Conservation (phyloP, 2,113 vertebrate genomes). For the Diglossa brunneiventris region DNA sequence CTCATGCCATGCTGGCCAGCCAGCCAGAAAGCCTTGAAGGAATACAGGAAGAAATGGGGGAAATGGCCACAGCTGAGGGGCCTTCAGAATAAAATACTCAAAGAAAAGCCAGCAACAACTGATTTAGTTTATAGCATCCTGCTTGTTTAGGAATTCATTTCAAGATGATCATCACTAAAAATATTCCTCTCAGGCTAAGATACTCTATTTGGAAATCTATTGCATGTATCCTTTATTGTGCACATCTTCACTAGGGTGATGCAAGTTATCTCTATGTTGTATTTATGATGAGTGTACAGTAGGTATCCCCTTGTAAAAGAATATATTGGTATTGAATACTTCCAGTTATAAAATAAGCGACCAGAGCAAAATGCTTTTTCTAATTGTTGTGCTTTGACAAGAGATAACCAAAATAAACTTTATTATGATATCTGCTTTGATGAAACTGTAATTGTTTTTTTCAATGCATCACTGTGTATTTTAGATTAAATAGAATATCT, state of each 20-base stretch:
- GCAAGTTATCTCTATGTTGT: background rate
- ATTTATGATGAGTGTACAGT: constrained; percentile 15
- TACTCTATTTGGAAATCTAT: constrained; percentile 18
- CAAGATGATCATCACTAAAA: constrained; percentile 14
- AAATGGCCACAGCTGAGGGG: background rate
- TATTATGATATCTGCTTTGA: background rate
- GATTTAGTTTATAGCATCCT: background rate
- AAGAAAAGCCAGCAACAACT: background rate
- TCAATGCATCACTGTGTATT: background rate
- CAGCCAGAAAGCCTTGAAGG: background rate
- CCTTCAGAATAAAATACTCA: background rate
- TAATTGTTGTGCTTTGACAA: background rate
- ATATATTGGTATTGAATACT: background rate
- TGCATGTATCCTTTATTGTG: background rate
- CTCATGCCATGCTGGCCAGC: rapidly evolving
- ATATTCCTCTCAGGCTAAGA: constrained; percentile 23
- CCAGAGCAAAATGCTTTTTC: constrained; percentile 4
- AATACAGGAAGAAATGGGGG: background rate
- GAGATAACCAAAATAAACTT: background rate
- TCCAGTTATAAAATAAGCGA: constrained; percentile 31
- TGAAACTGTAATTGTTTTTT: background rate
- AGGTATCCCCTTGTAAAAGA: constrained; percentile 12
- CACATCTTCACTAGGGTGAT: constrained; percentile 19
- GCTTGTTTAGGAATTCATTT: constrained; percentile 16
- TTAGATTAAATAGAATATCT: background rate